Evolutionary conservation across 1,140 invertebrate genomes (phyloP), one percentile per base, ranked within the genome.

Genomic region (Schlechtendalia chinensis): DNA sequence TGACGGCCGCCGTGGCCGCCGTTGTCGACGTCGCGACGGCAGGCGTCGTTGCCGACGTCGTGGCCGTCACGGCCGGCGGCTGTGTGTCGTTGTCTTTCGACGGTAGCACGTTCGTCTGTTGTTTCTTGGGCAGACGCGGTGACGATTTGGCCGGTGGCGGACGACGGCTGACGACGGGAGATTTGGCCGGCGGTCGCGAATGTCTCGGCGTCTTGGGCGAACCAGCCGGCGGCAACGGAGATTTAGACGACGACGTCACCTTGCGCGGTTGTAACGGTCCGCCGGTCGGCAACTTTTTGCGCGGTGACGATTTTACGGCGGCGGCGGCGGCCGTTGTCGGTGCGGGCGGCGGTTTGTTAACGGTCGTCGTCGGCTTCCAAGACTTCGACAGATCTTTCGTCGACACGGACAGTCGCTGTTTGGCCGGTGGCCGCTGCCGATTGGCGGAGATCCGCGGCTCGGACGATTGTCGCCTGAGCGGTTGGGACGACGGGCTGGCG

Each of bases 381-480:
- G 54, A 0, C 29, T 10, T n/a, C 39, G 74, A 59, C 17, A 79
- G 39, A 14, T 79, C 74, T 50, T 79, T 79, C 1, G 74, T 61
- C 12, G 74, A 79, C 22, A 19, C 74, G 5, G 74, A 61, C 39
- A 79, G 8, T 22, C 39, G 56, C 19, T 29, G 39, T 10, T 27
- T 11, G 16, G 22, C 6, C 8, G n/a, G 5, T 22, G 74, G 22
- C 14, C 39, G 22, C 1, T 58, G 56, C 6, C 54, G 32, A 14
- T 27, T 17, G 19, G n/a, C n/a, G 0, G 10, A 29, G 16, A 79
- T 61, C 39, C 56, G 39, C 1, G 74, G 6, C 12, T 72, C 81
- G 32, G 67, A 81, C 54, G 58, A 47, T 22, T 72, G 67, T 10
- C 71, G 58, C n/a, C 16, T 69, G 5, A 69, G 63, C 27, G 22